Conservation (phyloP, 2,888 invertebrate species). For the Synergus itoensis region DNA sequence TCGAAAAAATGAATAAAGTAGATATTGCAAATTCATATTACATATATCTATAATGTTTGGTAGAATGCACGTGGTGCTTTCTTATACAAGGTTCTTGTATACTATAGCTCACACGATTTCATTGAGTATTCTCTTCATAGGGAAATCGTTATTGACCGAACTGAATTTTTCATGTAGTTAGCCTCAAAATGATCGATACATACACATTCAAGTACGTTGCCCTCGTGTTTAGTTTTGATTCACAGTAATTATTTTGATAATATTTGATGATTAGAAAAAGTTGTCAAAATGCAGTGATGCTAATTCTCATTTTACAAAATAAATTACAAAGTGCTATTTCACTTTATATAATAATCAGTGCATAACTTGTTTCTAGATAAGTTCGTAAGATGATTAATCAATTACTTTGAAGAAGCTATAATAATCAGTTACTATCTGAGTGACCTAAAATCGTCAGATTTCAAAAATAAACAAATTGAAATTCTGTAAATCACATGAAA, state of each 20-base stretch:
- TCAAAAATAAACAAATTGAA: not conserved
- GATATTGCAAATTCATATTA: not conserved
- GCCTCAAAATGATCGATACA: not conserved
- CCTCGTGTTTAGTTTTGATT: slow-evolving; percentile 6
- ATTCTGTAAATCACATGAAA: not conserved
- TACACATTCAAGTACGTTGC: slow-evolving; percentile 17
- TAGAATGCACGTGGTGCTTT: slow-evolving; percentile 23
- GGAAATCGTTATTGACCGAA: slow-evolving; percentile 25
- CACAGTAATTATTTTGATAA: not conserved
- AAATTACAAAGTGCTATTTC: not conserved
- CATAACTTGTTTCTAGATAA: not conserved
- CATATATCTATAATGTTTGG: not conserved
- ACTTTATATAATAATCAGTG: not conserved
- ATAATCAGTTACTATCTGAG: not conserved
- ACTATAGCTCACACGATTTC: slow-evolving; percentile 21
- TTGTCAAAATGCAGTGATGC: not conserved
- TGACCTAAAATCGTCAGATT: not conserved
- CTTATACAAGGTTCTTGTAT: slow-evolving; percentile 25
- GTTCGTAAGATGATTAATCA: not conserved
- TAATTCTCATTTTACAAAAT: not conserved
- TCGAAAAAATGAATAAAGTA: not conserved
- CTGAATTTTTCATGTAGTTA: slow-evolving; percentile 32
- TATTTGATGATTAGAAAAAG: not conserved
- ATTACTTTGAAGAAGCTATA: not conserved
- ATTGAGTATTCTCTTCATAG: slow-evolving; percentile 29